A percentile compares a stretch with the other conserved stretches of the same genome.
Conservation (phyloP, 2,113 vertebrate genomes). For the Brachyhypopomus gauderio region DNA sequence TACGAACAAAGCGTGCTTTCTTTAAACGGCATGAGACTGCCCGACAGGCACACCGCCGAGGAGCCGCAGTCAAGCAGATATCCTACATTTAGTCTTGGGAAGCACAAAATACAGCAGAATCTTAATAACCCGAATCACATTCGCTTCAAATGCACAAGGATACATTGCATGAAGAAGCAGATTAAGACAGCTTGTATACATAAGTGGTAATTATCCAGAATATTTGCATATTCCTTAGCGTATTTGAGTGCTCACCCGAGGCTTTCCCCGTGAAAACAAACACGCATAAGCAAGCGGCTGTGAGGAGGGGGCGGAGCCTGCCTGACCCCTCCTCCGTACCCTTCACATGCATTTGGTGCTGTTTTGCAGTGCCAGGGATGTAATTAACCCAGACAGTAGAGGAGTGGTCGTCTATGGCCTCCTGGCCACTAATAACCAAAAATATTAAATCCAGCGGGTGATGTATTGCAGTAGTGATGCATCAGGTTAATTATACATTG, state of each 20-base stretch:
- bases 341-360: constrained; percentile 4
- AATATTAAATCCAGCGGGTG: neutral
- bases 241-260: neutral
- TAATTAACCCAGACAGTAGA: constrained; percentile 7
- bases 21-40: no score
- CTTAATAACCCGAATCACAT: neutral
- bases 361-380: constrained; percentile 3
- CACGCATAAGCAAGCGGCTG: neutral
- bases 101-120: neutral
- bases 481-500: neutral
- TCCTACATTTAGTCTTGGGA: neutral
- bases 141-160: neutral
- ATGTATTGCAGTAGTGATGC: neutral
- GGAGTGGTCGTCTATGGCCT: neutral
- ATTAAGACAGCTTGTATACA: no score
- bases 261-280: neutral
- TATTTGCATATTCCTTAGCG: neutral
- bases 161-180: no score
- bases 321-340: neutral
- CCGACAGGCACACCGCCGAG: no score
- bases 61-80: neutral
- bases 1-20: neutral
- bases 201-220: no score
- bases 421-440: neutral
- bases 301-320: neutral